These are phyloP conservation scores for Vimba vimba DNA, from an alignment of 2,113 vertebrate species.

Conservation along the genomic window DNA sequence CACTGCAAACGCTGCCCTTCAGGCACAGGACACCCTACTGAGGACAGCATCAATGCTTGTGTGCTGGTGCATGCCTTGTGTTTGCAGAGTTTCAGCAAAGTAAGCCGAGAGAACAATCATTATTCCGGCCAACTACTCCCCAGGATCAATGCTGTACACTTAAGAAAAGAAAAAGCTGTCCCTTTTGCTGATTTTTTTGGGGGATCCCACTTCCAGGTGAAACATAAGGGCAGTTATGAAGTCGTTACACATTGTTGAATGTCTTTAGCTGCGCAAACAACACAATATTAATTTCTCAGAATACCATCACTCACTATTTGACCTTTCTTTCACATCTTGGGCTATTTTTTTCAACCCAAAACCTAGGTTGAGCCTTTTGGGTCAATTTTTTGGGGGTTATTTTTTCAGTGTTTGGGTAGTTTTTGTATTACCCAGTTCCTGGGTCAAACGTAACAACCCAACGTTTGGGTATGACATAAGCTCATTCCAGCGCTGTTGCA, in stretches of 20 bases:
- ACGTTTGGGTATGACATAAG: no score
- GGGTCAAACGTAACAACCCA: no score
- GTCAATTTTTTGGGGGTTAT: no score
- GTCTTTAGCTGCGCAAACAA: no score
- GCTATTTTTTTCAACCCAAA: no score
- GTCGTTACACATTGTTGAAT: background rate
- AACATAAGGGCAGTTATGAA: background rate
- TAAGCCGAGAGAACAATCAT: slow-evolving; percentile 19
- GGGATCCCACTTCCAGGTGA: no score
- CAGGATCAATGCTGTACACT: background rate
- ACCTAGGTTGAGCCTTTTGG: no score
- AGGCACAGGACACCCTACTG: slow-evolving; percentile 34
- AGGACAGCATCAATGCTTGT: slow-evolving; percentile 29
- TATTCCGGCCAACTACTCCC: slow-evolving; percentile 9
- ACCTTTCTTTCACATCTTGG: background rate
- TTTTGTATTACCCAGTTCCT: no score
- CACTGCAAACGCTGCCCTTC: slow-evolving; percentile 34
- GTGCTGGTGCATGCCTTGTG: slow-evolving; percentile 10
- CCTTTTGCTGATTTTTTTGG: background rate
- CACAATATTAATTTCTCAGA: background rate
- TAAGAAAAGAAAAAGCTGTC: background rate
- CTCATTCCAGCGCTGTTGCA: no score
- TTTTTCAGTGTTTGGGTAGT: no score
- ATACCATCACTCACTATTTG: background rate
- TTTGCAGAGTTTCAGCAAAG: slow-evolving; percentile 17